Evolutionary conservation across 1,140 invertebrate species (phyloP), one percentile per base, ranked within the genome.

Genomic region (Drosophila rhopaloa): DNA sequence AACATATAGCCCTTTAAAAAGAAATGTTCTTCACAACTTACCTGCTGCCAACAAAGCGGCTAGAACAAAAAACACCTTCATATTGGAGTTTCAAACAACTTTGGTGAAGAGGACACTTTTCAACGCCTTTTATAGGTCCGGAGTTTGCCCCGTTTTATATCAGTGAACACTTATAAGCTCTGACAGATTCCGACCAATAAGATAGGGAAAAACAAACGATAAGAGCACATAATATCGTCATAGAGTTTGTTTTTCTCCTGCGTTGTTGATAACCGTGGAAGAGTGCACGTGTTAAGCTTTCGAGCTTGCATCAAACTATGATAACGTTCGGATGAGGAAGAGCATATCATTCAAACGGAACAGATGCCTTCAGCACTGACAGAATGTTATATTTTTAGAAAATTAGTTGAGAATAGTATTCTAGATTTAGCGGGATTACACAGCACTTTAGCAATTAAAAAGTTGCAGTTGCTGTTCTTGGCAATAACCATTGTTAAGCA

Each of bases 61-160:
- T 50, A 80, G 41, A 32, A 88, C 44, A 43, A 74, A 44, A 32
- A 81, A 70, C 44, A 75, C 62, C 50, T 79, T 88, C 82, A 86
- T 86, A 3, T 48, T 60, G 46, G 44, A 57, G 29, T 47, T 14
- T 29, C 47, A 38, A 48, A 11, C 38, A 62, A 40, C 40, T 66
- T 16, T 85, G 60, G 16, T 60, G 41, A 48, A 13, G 2, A 19
- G 38, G 37, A 24, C 14, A 46, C 4, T 7, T 29, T 24, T 41
- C 88, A 89, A n/a, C 6, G 16, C 58, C 62, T 75, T 90, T 75
- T 89, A 89, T 90, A 90, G 46, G 27, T n/a, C 14, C 0, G 46
- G 47, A 43, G 32, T 60, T 27, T 46, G 71, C 79, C 88, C 48
- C 19, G 19, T 46, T 76, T 70, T 76, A 59, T 59, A 47, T 44